phyloP scores from a whole-genome alignment of 1,140 invertebrate genomes.

The Diorhabda sublineata region DNA sequence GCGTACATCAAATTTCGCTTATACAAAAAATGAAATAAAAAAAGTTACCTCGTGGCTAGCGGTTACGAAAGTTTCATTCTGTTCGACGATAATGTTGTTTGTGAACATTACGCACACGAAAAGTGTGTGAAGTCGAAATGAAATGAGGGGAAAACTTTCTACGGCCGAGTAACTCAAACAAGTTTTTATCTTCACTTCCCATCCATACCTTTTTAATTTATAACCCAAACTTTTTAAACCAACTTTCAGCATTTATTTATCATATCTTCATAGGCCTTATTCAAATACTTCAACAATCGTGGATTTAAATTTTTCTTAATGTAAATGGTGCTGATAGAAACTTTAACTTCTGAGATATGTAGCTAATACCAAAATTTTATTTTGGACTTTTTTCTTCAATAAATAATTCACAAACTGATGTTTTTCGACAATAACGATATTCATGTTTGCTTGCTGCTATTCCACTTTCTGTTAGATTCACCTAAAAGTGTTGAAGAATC shows the following conservation, averaged over 20 bases:
- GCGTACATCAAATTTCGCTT: too few relatives aligned
- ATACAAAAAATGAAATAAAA: too few relatives aligned
- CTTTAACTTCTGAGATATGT: background rate
- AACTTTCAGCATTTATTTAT: constrained; percentile 13
- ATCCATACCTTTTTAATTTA: constrained; percentile 7
- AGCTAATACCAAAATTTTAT: background rate
- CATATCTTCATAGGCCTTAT: constrained; percentile 10
- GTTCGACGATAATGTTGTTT: background rate
- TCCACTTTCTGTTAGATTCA: too few relatives aligned
- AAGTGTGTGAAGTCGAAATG: constrained; percentile 8
- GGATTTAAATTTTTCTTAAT: background rate
- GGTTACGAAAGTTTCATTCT: background rate
- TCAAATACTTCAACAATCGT: background rate
- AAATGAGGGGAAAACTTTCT: constrained; percentile 9
- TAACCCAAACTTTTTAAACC: constrained; percentile 11
- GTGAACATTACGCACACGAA: background rate
- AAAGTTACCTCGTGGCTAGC: background rate
- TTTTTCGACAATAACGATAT: too few relatives aligned
- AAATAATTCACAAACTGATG: too few relatives aligned
- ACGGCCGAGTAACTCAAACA: constrained; percentile 7
- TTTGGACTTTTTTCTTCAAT: too few relatives aligned
- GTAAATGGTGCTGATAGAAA: background rate
- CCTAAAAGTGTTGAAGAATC: too few relatives aligned
- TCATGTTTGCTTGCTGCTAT: too few relatives aligned
- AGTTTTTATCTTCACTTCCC: constrained; percentile 11